These are phyloP conservation scores for Stichodactyla mertensii DNA, from an alignment of 64 coral and sea anemone species.

Conservation along the genomic window DNA sequence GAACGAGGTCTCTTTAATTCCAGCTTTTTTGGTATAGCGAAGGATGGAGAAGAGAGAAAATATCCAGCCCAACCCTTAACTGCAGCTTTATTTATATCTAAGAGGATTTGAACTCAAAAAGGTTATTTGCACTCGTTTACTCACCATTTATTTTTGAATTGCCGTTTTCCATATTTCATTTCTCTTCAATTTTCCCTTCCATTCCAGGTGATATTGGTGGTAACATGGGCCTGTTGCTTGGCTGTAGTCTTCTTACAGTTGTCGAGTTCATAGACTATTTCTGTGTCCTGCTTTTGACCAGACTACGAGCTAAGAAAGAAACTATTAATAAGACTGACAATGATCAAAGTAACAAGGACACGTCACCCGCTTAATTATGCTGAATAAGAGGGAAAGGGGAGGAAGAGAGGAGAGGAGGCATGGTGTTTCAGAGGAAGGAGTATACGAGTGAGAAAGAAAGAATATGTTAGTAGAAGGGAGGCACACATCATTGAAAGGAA, in stretches of 20 bases:
- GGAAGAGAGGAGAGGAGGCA: neutral
- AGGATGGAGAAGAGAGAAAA: too few species aligned
- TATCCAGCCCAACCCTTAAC: too few species aligned
- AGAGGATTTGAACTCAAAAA: too few species aligned
- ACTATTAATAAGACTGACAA: neutral
- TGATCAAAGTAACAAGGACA: neutral
- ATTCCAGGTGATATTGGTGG: slow-evolving; percentile 25
- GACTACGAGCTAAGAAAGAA: neutral
- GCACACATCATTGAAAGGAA: too few species aligned
- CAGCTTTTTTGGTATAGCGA: too few species aligned
- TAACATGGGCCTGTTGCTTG: slow-evolving; percentile 22
- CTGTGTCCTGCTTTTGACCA: neutral
- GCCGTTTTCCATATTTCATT: neutral
- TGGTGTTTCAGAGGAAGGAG: neutral
- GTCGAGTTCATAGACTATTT: slow-evolving; percentile 7
- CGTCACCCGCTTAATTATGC: neutral
- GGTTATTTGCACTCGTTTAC: neutral
- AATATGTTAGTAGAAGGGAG: too few species aligned
- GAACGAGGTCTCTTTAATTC: too few species aligned
- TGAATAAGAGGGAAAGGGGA: neutral
- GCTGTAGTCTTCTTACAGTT: slow-evolving; percentile 26
- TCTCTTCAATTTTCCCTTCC: neutral
- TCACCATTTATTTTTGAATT: neutral
- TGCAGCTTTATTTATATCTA: too few species aligned
- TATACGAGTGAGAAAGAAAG: too few species aligned